phyloP scores from a whole-genome alignment of 2,888 invertebrate genomes.

The Parnassius glacialis region DNA sequence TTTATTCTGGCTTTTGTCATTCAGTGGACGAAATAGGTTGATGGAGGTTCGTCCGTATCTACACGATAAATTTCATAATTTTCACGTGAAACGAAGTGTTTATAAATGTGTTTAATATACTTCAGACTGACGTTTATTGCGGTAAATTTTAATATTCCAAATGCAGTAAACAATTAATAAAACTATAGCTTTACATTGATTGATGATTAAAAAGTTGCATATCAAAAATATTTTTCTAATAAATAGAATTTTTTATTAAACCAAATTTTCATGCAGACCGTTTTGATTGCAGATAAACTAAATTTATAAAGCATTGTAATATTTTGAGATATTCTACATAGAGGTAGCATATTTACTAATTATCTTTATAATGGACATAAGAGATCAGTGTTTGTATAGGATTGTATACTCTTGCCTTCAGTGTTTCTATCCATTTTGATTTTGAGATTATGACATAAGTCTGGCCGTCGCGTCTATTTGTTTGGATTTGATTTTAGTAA shows the following conservation, averaged over 20 bases:
- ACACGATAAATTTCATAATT: too few species aligned
- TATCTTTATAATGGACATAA: slow-evolving; percentile 39
- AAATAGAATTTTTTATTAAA: not conserved
- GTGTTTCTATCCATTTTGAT: slow-evolving; percentile 10
- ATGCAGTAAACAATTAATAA: not conserved
- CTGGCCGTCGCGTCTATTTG: slow-evolving; percentile 5
- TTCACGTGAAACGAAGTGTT: too few species aligned
- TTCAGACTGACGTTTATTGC: too few species aligned
- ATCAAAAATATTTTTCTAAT: not conserved
- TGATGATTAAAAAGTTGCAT: not conserved
- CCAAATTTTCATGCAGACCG: slow-evolving; percentile 55
- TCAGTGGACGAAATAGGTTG: too few species aligned
- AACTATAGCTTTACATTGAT: not conserved
- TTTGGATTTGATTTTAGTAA: slow-evolving; percentile 23
- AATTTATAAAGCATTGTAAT: slow-evolving; percentile 64
- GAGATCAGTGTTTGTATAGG: slow-evolving; percentile 9
- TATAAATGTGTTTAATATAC: too few species aligned
- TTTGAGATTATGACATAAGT: slow-evolving; percentile 2
- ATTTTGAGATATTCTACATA: slow-evolving; percentile 78
- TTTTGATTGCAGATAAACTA: slow-evolving; percentile 36
- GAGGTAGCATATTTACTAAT: slow-evolving; percentile 69
- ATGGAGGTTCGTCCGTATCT: too few species aligned
- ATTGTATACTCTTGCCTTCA: slow-evolving; percentile 19
- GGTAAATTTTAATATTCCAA: too few species aligned
- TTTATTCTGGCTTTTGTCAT: too few species aligned